Evolutionary conservation across 2,888 invertebrate genomes (phyloP), one percentile per base, ranked within the genome.

Genomic region (Branchellion lobata): DNA sequence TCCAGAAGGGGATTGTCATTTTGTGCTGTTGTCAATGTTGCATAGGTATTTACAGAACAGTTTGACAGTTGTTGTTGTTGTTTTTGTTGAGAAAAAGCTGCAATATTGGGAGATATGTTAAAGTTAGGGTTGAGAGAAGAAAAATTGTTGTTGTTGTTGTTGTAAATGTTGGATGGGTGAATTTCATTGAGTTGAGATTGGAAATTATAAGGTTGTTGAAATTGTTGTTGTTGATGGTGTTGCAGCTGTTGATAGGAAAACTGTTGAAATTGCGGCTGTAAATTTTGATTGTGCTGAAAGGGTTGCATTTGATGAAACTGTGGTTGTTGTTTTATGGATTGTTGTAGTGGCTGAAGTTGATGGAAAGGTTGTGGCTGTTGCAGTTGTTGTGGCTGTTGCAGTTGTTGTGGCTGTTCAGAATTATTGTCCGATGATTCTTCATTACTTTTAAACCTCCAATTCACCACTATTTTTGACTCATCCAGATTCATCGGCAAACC

Each of bases 381-480:
- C 14, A 8, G 40, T 40, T 40, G 40, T 40, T 40, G 40, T 40
- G 3, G 34, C 31, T 8, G 8, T 69, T 31, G 77, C 34, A 2
- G 61, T 33, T 65, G 36, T 57, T 53, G 61, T 77, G 33, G 31
- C 18, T 34, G 21, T 27, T 34, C 18, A 18, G 1, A 31, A 57
- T 29, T 24, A 14, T n/a, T n/a, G 33, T 33, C 2, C 1, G 33
- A n/a, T 0, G 65, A 33, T 65, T 65, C 77, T n/a, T 34, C 65
- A 18, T 27, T 21, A 36, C n/a, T 65, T 77, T 77, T 77, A 34
- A 65, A 65, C 34, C 77, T 77, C 77, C 77, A 77, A 18, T 77
- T 61, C 11, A 77, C 53, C 21, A 24, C 57, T 2, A 77, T 61
- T 21, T 77, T 53, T 18, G 77, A 77, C 36, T 57, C 34, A 29